Conservation (phyloP, 2,113 vertebrate species). For the Xenopus tropicalis region DNA sequence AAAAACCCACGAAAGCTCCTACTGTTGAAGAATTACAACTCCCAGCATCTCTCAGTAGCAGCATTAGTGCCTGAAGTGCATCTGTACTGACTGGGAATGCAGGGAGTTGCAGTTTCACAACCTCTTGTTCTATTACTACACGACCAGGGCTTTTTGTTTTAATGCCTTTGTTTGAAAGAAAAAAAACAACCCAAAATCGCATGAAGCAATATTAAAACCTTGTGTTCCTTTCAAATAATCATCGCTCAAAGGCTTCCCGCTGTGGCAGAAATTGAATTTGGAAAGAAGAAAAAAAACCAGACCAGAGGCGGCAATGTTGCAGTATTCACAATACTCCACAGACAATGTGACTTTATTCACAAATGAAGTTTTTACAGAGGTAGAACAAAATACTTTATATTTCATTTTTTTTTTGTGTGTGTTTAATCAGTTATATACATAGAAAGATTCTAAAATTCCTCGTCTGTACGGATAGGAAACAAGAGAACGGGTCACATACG, state of each 20-base stretch:
- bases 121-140: no score
- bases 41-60: no score
- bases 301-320: slow-evolving; percentile 50
- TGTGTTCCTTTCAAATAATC: background rate
- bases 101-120: no score
- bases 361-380: slow-evolving; percentile 68
- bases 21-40: no score
- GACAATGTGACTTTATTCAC: slow-evolving; percentile 76
- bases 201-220: no score
- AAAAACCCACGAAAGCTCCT: no score
- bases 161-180: no score
- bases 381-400: slow-evolving; percentile 76
- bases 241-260: background rate
- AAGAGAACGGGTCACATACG: slow-evolving; percentile 1
- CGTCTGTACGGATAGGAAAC: slow-evolving; percentile 9
- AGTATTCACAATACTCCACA: slow-evolving; percentile 63
- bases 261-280: background rate
- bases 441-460: slow-evolving; percentile 56
- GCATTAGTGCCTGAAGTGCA: no score
- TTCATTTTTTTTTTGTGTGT: slow-evolving; percentile 38
- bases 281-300: slow-evolving; percentile 47
- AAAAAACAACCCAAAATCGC: no score
- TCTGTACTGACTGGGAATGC: no score
- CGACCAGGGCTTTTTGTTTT: no score
- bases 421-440: slow-evolving; percentile 62